Percentiles rank a stretch among this genome's conserved stretches.
Conservation (phyloP, 1,140 invertebrate species). For the Drosophila subobscura region DNA sequence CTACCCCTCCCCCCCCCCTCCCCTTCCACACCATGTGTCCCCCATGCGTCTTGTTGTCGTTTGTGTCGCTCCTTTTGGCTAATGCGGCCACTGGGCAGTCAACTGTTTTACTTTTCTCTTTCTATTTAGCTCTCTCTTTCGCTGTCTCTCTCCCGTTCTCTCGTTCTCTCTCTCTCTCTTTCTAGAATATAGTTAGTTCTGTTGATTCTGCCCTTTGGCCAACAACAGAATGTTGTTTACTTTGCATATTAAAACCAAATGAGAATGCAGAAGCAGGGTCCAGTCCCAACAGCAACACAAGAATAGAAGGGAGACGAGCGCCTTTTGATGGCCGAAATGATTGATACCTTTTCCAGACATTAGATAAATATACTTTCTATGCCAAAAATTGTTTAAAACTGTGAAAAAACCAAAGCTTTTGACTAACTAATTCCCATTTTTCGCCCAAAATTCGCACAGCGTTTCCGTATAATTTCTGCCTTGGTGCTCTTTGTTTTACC, state of each 20-base stretch:
- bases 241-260: slow-evolving; percentile 81
- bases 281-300: slow-evolving; percentile 29
- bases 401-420: too few relatives aligned
- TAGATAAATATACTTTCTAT: too few relatives aligned
- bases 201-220: slow-evolving; percentile 78
- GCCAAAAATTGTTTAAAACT: too few relatives aligned
- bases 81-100: slow-evolving; percentile 68
- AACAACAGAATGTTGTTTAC: slow-evolving; percentile 74
- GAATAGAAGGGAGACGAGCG: slow-evolving; percentile 1
- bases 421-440: too few relatives aligned
- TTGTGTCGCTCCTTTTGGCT: slow-evolving; percentile 38
- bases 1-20: slow-evolving; percentile 25
- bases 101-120: slow-evolving; percentile 13
- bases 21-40: slow-evolving; percentile 20
- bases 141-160: not conserved
- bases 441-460: too few relatives aligned
- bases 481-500: too few relatives aligned
- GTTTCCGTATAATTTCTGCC: too few relatives aligned
- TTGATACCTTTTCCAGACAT: too few relatives aligned
- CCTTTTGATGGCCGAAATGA: too few relatives aligned
- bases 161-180: slow-evolving; percentile 4
- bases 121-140: not conserved
- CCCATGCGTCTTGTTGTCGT: slow-evolving; percentile 23
- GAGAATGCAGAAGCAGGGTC: slow-evolving; percentile 57
- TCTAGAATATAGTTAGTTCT: slow-evolving; percentile 46